A percentile compares a stretch with the other conserved stretches of the same genome.
Evolutionary conservation across 2,797 vertebrate genomes (phyloP).

Genomic region (Aplochiton taeniatus): DNA sequence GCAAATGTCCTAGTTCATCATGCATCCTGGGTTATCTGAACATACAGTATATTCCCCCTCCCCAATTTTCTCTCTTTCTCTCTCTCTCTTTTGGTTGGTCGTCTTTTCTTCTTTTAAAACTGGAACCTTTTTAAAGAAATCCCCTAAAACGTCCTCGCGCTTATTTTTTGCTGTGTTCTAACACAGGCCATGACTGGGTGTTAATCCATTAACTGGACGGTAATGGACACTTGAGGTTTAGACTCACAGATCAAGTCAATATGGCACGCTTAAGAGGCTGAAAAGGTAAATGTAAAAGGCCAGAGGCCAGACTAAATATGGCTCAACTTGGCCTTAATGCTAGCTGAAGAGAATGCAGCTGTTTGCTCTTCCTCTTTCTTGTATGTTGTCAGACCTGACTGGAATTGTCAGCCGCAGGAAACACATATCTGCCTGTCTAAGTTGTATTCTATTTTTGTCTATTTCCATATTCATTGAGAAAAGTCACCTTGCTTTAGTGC

Average conservation of each 20-base stretch:
- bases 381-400: not conserved
- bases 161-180: too few species aligned
- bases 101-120: not conserved
- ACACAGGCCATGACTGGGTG: too few species aligned
- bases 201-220: too few species aligned
- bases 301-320: not conserved
- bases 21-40: constrained; percentile 27
- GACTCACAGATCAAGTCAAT: not conserved
- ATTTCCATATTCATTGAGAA: not conserved
- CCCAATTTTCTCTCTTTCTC: constrained; percentile 35
- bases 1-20: constrained; percentile 29
- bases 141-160: too few species aligned
- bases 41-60: too few species aligned
- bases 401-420: not conserved
- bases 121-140: too few species aligned
- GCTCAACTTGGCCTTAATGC: not conserved
- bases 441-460: too few species aligned
- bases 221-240: not conserved
- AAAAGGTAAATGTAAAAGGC: not conserved
- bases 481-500: not conserved
- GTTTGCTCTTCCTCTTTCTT: too few species aligned
- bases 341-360: too few species aligned
- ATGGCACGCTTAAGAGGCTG: not conserved
- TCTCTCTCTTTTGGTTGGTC: constrained; percentile 20
- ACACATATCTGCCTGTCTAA: too few species aligned